Base-by-base conservation (phyloP, 2,797 vertebrate species). In the Liasis olivaceus region DNA sequence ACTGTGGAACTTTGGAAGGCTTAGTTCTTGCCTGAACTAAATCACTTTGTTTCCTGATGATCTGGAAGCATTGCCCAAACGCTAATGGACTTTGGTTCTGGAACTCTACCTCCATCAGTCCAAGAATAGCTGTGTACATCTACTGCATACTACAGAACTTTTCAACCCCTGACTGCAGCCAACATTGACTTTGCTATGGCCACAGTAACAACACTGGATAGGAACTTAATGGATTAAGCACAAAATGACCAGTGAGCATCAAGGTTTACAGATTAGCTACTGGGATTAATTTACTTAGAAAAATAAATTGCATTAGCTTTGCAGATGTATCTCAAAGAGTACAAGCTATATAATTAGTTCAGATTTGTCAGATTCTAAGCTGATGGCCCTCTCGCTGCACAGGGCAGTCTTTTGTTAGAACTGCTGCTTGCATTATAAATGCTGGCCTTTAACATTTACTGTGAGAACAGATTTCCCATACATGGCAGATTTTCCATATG, bases 381-480 rank as follows among this genome's bases (percentile, higher is more conserved):
- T 81, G 92, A 91, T 88, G 93, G 60, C 31, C 59, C 88, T 91
- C 1, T 86, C 15, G 12, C 11, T 22, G 90, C 85, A 54, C 0
- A 5, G 58, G 0, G 0, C 22, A 85, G 66, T 24, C 0, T 6
- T 91, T 95, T 94, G n/a, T 88, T 93, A 93, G 93, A 87, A 2
- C 28, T 17, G 87, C 93, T 95, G 85, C 69, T 95, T 94, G 92
- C 63, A 0, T 0, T 60, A 87, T 90, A 94, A 95, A 95, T 93
- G 92, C 72, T 84, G 94, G 92, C 51, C 93, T 93, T 64, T 94
- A 95, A 51, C 77, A 81, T 94, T 95, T 94, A 85, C 89, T 95
- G 89, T 94, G 94, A 92, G 93, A 96, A 95, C 24, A 87, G 51
- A 0, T 92, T 96, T 95, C 58, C 47, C 94, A 47, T 88, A 64